These are phyloP conservation scores for Babyrousa celebensis DNA, from an alignment of 2,797 vertebrate species.

Conservation along the genomic window DNA sequence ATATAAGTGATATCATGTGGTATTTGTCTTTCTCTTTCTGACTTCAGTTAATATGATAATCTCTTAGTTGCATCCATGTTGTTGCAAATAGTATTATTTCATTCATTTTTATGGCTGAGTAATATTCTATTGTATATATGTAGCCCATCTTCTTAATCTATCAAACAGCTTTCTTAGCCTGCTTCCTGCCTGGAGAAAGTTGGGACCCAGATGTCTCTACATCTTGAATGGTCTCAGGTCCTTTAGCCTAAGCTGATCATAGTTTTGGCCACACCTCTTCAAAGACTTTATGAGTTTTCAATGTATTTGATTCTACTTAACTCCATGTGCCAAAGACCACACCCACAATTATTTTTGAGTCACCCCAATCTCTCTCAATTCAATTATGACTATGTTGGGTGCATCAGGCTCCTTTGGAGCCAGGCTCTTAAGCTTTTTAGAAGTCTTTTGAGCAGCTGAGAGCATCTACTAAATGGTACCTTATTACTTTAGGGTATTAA, in stretches of 20 bases:
- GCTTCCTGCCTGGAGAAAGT: conserved; percentile 11
- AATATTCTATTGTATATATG: no score
- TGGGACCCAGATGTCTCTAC: neutral
- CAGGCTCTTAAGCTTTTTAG: neutral
- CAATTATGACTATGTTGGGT: neutral
- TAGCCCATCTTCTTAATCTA: no score
- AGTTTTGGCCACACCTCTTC: neutral
- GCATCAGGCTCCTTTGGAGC: neutral
- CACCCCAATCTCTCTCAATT: neutral
- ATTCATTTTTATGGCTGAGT: no score
- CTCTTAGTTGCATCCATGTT: no score
- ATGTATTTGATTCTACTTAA: conserved; percentile 45
- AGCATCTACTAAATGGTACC: neutral
- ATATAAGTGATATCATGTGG: no score
- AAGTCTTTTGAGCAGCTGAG: conserved; percentile 26
- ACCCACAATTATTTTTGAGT: conserved; percentile 40
- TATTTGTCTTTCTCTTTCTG: no score
- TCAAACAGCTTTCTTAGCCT: neutral
- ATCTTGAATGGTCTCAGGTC: neutral
- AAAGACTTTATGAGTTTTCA: conserved; percentile 31
- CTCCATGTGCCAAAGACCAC: neutral
- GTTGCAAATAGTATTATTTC: no score
- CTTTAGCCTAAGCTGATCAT: neutral
- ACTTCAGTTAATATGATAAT: no score
- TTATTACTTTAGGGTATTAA: conserved; percentile 18